Evolutionary conservation across 2,113 vertebrate genomes (phyloP).

Genomic region (Sus scrofa): DNA sequence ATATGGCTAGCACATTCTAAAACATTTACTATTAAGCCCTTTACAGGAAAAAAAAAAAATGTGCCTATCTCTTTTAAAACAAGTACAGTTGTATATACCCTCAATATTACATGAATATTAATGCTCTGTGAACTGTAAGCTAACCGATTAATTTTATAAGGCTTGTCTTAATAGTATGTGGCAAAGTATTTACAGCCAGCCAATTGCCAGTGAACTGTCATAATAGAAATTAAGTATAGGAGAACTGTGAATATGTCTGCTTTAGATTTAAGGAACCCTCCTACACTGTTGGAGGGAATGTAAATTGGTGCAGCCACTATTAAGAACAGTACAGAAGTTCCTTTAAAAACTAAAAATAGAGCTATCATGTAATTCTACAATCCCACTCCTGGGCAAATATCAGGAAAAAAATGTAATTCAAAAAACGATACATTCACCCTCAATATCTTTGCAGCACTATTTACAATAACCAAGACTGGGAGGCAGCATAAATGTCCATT

Average conservation of each 20-base stretch:
- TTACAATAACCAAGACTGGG: too few relatives aligned
- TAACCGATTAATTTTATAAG: background rate
- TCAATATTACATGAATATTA: background rate
- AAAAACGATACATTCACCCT: too few relatives aligned
- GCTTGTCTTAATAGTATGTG: background rate
- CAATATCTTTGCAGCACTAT: too few relatives aligned
- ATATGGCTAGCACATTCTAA: background rate
- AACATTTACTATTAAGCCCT: background rate
- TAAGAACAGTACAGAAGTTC: too few relatives aligned
- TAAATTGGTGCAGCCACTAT: too few relatives aligned
- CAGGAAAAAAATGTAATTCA: too few relatives aligned
- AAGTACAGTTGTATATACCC: background rate
- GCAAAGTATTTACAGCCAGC: background rate
- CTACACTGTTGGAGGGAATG: too few relatives aligned
- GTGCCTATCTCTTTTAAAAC: background rate
- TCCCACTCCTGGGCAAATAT: too few relatives aligned
- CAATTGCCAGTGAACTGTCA: background rate
- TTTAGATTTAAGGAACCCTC: background rate
- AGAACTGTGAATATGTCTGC: background rate
- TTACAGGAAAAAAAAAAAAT: background rate
- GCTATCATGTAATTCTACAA: too few relatives aligned
- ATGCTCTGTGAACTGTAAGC: background rate
- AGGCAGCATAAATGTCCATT: too few relatives aligned
- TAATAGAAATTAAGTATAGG: conserved; percentile 1
- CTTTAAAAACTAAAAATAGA: too few relatives aligned